Conservation (phyloP, 1,140 invertebrate genomes). For the Calephelis nemesis region DNA sequence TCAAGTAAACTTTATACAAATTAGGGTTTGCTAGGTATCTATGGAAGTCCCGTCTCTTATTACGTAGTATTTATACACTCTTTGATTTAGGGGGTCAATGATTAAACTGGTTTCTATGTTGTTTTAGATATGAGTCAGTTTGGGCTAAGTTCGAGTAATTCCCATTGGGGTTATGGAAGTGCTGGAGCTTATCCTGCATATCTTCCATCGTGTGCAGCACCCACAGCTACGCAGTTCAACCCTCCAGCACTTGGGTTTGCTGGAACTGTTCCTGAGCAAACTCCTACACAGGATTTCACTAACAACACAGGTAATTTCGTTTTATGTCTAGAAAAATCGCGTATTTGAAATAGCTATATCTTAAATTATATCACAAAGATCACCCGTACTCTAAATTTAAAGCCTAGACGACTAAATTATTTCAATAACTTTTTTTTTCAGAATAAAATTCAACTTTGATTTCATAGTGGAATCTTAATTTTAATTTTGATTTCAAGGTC, state of each 20-base stretch:
- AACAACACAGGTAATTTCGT: slow-evolving; percentile 62
- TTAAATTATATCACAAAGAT: too few relatives aligned
- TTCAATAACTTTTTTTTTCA: too few relatives aligned
- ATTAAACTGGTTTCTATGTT: background rate
- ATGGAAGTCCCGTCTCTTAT: too few relatives aligned
- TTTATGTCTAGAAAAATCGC: background rate
- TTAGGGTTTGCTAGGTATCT: too few relatives aligned
- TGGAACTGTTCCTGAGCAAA: slow-evolving; percentile 85
- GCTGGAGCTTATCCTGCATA: slow-evolving; percentile 90
- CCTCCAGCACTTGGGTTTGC: slow-evolving; percentile 83
- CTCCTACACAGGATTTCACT: slow-evolving; percentile 83
- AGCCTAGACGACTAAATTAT: too few relatives aligned
- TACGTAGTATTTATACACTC: too few relatives aligned
- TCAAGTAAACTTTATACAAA: too few relatives aligned
- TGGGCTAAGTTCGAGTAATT: slow-evolving; percentile 87
- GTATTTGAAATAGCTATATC: background rate
- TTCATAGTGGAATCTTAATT: too few relatives aligned
- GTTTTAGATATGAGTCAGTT: slow-evolving; percentile 87
- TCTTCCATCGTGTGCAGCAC: slow-evolving; percentile 83
- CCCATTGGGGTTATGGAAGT: slow-evolving; percentile 91
- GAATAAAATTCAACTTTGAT: too few relatives aligned
- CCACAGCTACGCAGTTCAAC: slow-evolving; percentile 83
- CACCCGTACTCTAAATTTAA: too few relatives aligned
- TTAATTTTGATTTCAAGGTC: too few relatives aligned
- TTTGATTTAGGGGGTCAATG: too few relatives aligned